phyloP scores from a whole-genome alignment of 2,113 vertebrate species.

The Ptychochromis oligacanthus region DNA sequence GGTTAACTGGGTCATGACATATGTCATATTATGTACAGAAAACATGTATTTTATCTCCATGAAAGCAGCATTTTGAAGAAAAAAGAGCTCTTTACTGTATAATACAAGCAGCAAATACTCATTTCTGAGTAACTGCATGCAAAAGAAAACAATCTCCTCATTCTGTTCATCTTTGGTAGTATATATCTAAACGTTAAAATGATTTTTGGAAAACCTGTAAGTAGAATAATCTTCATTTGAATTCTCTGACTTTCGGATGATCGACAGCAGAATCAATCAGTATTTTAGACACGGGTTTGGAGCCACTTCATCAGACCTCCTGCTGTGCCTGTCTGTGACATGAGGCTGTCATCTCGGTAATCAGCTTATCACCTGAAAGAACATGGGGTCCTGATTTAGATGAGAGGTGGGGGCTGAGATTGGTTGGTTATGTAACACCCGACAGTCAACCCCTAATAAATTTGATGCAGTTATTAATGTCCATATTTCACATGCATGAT shows the following conservation, averaged over 20 bases:
- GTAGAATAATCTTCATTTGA: slow-evolving; percentile 16
- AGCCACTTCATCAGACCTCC: slow-evolving; percentile 32
- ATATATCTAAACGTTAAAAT: not conserved
- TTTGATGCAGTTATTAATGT: not conserved
- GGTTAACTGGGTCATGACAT: not conserved
- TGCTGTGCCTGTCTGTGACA: slow-evolving; percentile 23
- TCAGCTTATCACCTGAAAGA: slow-evolving; percentile 66
- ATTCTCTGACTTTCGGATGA: not conserved
- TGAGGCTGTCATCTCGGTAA: slow-evolving; percentile 36
- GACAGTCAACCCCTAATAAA: not conserved
- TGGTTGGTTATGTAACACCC: slow-evolving; percentile 31
- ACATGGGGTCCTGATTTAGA: slow-evolving; percentile 9
- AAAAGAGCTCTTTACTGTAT: not conserved
- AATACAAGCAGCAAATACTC: not conserved
- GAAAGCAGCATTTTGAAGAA: not conserved
- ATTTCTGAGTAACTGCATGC: not conserved
- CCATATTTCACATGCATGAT: not conserved
- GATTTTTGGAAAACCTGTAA: not conserved
- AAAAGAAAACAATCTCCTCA: not conserved
- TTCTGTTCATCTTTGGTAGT: not conserved
- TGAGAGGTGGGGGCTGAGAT: not conserved
- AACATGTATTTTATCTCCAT: not conserved
- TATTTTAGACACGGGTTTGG: slow-evolving; percentile 19
- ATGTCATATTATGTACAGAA: not conserved
- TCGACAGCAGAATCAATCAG: slow-evolving; percentile 10